Percentiles rank a stretch among this genome's conserved stretches.
Conservation (phyloP, 23 tunicate genomes). For the Clavelina lepadiformis region DNA sequence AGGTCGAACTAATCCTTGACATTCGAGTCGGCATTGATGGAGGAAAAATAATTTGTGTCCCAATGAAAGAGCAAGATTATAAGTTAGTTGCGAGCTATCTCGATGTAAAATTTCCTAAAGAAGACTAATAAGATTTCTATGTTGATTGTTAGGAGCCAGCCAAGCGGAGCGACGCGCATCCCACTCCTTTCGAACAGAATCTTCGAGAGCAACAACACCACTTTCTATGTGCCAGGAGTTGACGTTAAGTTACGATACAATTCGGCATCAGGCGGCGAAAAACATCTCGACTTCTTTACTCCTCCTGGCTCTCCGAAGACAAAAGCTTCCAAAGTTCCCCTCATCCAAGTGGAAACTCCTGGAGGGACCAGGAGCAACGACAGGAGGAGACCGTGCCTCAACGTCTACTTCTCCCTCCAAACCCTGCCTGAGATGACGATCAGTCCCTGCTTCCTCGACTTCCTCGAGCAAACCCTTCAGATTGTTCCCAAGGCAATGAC, state of each 20-base stretch:
- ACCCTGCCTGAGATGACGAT: constrained; percentile 91
- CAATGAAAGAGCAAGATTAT: constrained; percentile 27
- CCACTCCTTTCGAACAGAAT: too few relatives aligned
- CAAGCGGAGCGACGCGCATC: too few relatives aligned
- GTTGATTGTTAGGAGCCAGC: too few relatives aligned
- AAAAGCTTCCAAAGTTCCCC: constrained; percentile 15
- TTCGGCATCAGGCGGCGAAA: constrained; percentile 30
- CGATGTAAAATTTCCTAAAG: too few relatives aligned
- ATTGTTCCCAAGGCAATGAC: constrained; percentile 21
- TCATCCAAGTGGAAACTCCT: constrained; percentile 45
- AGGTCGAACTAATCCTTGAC: constrained; percentile 59
- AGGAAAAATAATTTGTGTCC: constrained; percentile 86
- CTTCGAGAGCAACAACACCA: constrained; percentile 24
- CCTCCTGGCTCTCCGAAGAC: constrained; percentile 4
- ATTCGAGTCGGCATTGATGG: constrained; percentile 79
- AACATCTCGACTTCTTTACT: constrained; percentile 5
- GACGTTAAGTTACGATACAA: constrained; percentile 76
- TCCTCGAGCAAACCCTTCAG: constrained; percentile 74
- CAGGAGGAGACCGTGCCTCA: constrained; percentile 42
- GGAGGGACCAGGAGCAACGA: constrained; percentile 12
- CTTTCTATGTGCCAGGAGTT: constrained; percentile 85
- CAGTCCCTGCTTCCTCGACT: constrained; percentile 88
- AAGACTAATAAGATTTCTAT: too few relatives aligned
- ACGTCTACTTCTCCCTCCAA: constrained; percentile 56
- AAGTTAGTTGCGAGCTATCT: too few relatives aligned